Percentiles rank a stretch among this genome's conserved stretches.
Evolutionary conservation across 2,888 invertebrate species (phyloP).

Genomic region (Megaustenia siamemsis): DNA sequence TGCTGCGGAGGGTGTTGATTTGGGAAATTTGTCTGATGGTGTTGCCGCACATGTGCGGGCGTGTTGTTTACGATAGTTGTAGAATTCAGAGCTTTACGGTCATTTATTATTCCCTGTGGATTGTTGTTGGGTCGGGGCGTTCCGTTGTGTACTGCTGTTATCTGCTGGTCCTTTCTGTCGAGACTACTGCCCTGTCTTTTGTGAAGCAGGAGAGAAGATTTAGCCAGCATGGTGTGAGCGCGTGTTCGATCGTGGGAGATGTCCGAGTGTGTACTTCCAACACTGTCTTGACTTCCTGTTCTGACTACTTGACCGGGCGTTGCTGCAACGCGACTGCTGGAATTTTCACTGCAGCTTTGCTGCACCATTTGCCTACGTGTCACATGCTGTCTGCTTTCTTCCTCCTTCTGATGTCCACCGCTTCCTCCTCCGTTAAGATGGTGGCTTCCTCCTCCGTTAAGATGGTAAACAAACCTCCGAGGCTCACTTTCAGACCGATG

Average conservation of each 20-base stretch:
- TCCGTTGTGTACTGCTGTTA: neutral
- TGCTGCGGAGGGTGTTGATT: neutral
- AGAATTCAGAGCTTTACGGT: neutral
- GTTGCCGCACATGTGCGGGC: conserved; percentile 34
- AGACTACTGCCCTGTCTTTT: conserved; percentile 70
- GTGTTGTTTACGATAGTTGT: conserved; percentile 34
- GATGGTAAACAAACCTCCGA: conserved; percentile 51
- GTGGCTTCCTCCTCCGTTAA: conserved; percentile 15
- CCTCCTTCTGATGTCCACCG: conserved; percentile 17
- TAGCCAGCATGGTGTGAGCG: conserved; percentile 66
- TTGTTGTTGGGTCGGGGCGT: conserved; percentile 2
- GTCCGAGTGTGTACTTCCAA: conserved; percentile 84
- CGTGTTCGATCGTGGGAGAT: conserved; percentile 76
- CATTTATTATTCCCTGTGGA: neutral
- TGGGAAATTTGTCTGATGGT: neutral
- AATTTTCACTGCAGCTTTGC: conserved; percentile 38
- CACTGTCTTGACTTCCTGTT: conserved; percentile 90
- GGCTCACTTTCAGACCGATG: conserved; percentile 51
- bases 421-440: conserved; percentile 12
- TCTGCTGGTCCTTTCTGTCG: conserved; percentile 65
- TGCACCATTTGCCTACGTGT: conserved; percentile 54
- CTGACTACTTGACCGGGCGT: conserved; percentile 82
- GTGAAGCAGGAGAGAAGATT: conserved; percentile 64
- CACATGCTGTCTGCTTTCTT: conserved; percentile 42
- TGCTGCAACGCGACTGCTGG: conserved; percentile 50